These are phyloP conservation scores for Scolopax mira DNA, from an alignment of 2,113 vertebrate genomes.

Conservation along the genomic window DNA sequence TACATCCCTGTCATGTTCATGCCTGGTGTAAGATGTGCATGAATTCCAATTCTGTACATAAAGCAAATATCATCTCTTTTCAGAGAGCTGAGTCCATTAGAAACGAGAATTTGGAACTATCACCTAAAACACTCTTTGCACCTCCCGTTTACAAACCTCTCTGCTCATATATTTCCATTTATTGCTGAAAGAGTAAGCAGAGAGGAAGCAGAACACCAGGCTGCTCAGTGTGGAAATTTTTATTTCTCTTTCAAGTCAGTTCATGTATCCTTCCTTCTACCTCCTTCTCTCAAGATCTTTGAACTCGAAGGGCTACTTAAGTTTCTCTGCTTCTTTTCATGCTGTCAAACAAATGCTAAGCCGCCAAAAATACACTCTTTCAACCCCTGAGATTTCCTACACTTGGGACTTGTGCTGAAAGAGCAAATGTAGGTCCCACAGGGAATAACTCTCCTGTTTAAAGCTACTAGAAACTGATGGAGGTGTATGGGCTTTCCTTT, in stretches of 20 bases:
- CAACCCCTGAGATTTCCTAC: not conserved
- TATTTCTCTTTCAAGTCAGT: constrained; percentile 43
- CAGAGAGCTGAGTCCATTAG: not conserved
- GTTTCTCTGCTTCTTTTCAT: constrained; percentile 38
- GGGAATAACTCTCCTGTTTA: not conserved
- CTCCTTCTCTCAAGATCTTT: constrained; percentile 34
- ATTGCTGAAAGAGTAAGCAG: not conserved
- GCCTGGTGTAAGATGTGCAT: not conserved
- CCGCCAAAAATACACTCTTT: not conserved
- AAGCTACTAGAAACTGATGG: not conserved
- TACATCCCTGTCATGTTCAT: not conserved
- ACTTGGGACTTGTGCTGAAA: not conserved
- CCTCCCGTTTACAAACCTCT: not conserved
- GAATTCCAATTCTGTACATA: not conserved
- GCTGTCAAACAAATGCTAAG: not conserved
- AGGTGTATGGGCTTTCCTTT: not conserved
- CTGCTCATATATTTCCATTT: not conserved
- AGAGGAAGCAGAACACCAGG: not conserved
- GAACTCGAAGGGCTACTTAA: not conserved
- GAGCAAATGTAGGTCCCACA: not conserved
- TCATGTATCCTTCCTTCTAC: constrained; percentile 10
- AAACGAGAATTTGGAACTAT: not conserved
- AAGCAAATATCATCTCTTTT: not conserved
- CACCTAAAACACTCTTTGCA: not conserved
- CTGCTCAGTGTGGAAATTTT: not conserved